Evolutionary conservation across 1,140 invertebrate species (phyloP), one percentile per base, ranked within the genome.

Genomic region (Macrotrachela quadricornifera): DNA sequence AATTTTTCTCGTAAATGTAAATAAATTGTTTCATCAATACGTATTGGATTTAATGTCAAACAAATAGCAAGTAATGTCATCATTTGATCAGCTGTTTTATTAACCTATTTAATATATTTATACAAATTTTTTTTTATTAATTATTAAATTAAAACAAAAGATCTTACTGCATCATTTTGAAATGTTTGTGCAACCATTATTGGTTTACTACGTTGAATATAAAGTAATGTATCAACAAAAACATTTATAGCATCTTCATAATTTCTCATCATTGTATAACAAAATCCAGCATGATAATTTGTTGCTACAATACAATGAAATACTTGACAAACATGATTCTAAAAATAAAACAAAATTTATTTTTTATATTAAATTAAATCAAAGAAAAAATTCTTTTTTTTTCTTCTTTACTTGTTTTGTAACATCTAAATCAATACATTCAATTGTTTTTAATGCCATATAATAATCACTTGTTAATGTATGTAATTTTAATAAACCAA

Each of bases 251-350:
- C 90, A 74, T 99, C 92, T 6, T 90, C 81, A 67, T 99, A 99
- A 37, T 92, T 78, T 36, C 91, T 76, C 92, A 97, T 97, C 92
- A 99, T 99, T 82, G 97, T 87, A 68, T 97, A 97, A 0, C 86
- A 87, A 69, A 99, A 99, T 0, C 92, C 92, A 45, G 97, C 92
- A 69, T 97, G 97, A 64, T 97, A 99, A 2, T 90, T 94, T 0
- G 90, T 95, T 14, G 91, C 91, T 55, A 97, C 95, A 66, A 95
- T 87, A 69, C 94, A 99, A 6, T 90, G 88, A 12, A 92, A 90
- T 50, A 97, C 91, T 60, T 90, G 81, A 0, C 90, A 68, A 81
- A 88, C 76, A 78, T 62, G 15, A 73, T 47, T n/a, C 52, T 41
- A 59, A 57, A 60, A 42, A 49, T 46, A 40, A 43, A 15, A 17